These are phyloP conservation scores for Subacronicta megacephala DNA, from an alignment of 2,888 invertebrate genomes.

Conservation along the genomic window DNA sequence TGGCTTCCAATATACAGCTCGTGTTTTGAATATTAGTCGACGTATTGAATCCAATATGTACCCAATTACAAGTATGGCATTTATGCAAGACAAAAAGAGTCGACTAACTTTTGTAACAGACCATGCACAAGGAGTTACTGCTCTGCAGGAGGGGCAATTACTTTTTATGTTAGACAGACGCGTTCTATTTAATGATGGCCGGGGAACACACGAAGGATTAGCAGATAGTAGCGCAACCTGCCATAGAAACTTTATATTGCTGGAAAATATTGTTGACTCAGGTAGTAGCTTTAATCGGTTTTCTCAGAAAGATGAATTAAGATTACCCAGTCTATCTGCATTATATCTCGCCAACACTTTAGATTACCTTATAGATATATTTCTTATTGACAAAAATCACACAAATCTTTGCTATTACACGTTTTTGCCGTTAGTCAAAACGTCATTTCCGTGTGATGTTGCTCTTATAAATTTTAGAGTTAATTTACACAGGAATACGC, in stretches of 20 bases:
- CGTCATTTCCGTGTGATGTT: slow-evolving; percentile 79
- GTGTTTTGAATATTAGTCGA: slow-evolving; percentile 93
- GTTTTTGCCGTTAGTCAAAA: slow-evolving; percentile 77
- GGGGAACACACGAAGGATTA: slow-evolving; percentile 97
- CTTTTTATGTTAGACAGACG: slow-evolving; percentile 98
- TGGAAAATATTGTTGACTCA: slow-evolving; percentile 72
- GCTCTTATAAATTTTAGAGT: slow-evolving; percentile 75
- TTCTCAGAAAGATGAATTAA: slow-evolving; percentile 45
- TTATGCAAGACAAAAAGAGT: slow-evolving; percentile 92
- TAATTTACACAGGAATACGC: slow-evolving; percentile 56
- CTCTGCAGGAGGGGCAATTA: slow-evolving; percentile 96
- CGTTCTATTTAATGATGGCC: slow-evolving; percentile 96
- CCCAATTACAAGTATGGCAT: slow-evolving; percentile 97
- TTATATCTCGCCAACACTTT: slow-evolving; percentile 68
- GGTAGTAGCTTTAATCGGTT: slow-evolving; percentile 24
- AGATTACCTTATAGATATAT: slow-evolving; percentile 73
- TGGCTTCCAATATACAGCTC: slow-evolving; percentile 96
- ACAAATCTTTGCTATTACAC: slow-evolving; percentile 68
- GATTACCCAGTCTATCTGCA: slow-evolving; percentile 76
- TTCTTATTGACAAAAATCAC: slow-evolving; percentile 68
- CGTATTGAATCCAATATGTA: slow-evolving; percentile 98
- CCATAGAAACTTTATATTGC: slow-evolving; percentile 74
- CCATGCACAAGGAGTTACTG: slow-evolving; percentile 97
- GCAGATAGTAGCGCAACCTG: slow-evolving; percentile 94
- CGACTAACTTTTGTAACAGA: slow-evolving; percentile 95